phyloP scores from a whole-genome alignment of 2,888 invertebrate species.

The Ophraella communa region DNA sequence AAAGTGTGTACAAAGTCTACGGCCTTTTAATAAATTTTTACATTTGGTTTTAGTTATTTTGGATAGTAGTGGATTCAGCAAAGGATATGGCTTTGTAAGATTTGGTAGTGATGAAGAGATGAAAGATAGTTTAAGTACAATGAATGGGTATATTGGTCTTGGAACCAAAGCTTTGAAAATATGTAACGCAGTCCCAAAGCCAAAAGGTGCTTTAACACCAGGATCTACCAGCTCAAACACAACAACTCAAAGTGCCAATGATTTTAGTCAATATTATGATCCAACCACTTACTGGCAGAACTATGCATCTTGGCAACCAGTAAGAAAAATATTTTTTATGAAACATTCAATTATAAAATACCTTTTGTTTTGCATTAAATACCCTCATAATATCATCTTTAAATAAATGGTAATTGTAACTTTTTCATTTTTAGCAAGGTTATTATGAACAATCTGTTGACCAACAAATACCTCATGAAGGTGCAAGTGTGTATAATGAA shows the following conservation, averaged over 20 bases:
- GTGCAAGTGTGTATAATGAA: slow-evolving; percentile 44
- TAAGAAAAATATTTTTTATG: slow-evolving; percentile 34
- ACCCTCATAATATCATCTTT: no score
- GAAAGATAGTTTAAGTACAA: slow-evolving; percentile 87
- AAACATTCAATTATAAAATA: no score
- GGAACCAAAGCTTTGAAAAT: slow-evolving; percentile 90
- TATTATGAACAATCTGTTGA: slow-evolving; percentile 59
- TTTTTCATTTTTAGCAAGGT: slow-evolving; percentile 56
- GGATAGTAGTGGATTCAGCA: slow-evolving; percentile 88
- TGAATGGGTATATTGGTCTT: slow-evolving; percentile 91
- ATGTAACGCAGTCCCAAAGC: slow-evolving; percentile 90
- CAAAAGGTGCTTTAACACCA: slow-evolving; percentile 65
- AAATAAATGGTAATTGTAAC: no score
- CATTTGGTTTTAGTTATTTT: slow-evolving; percentile 75
- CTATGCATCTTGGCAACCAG: slow-evolving; percentile 76
- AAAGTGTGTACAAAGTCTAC: no score
- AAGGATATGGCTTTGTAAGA: slow-evolving; percentile 94
- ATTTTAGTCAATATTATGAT: slow-evolving; percentile 82
- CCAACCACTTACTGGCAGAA: slow-evolving; percentile 88
- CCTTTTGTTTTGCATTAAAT: no score
- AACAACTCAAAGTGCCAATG: slow-evolving; percentile 56
- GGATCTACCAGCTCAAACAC: slow-evolving; percentile 55
- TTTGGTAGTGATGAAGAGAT: slow-evolving; percentile 95
- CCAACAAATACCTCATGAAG: slow-evolving; percentile 28
- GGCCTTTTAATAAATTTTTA: no score